Evolutionary conservation across 2,888 invertebrate species (phyloP), one percentile per base, ranked within the genome.

Genomic region (Drosophila picticornis): DNA sequence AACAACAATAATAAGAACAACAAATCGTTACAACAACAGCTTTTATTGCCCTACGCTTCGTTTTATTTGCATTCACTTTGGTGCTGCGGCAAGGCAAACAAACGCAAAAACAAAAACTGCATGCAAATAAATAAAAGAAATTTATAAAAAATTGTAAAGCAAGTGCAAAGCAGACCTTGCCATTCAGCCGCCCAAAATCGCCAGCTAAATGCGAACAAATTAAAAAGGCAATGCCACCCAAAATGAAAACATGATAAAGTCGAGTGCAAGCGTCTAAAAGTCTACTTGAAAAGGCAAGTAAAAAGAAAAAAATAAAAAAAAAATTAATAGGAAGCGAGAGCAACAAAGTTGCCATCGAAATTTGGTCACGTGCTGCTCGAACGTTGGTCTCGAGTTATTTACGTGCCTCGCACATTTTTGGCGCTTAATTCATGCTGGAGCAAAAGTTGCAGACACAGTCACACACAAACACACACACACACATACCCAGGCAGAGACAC

Each of bases 361-460:
- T 85, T 84, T 88, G 83, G 88, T 88, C 84, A 84, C 88, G 84
- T 84, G 84, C 83, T 69, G 52, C 78, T 65, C 65, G 60, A 77
- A 79, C 56, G 55, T 71, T 77, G 74, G 63, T 59, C 71, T 65
- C 61, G 66, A 87, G 85, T 87, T 84, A 84, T 86, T 84, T 86
- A 86, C 88, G 88, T 86, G 85, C 87, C 77, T 76, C 75, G 87
- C 79, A 81, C 87, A 87, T 83, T 85, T 86, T 87, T 83, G 81
- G 83, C 85, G 84, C 75, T 84, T 81, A 84, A 75, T 85, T 82
- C 75, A 73, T 81, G 77, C 70, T 72, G 40, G 38, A 77, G 71
- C 62, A 67, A 60, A 74, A 75, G 72, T 81, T 79, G 73, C 63
- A 59, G 76, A 55, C 63, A 75, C 70, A 74, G 67, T 57, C 40